A percentile compares a stretch with the other conserved stretches of the same genome.
These are phyloP conservation scores for rat (Rattus norvegicus) DNA, from an alignment of 2,113 vertebrate species.

Conservation along the genomic window GRCr8 NC_086022.1:41755501-41756000, in stretches of 20 bases:
- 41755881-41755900: not conserved
- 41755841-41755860: not conserved
- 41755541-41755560: not conserved
- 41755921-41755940: not conserved
- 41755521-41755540: not conserved
- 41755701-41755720: not conserved
- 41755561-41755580: constrained; percentile 18
- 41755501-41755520: not conserved
- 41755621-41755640: not conserved
- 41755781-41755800: not conserved
- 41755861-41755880: not conserved
- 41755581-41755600: not conserved
- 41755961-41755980: not conserved
- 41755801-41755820: not conserved
- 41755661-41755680: not conserved
- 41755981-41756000: not conserved
- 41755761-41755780: too few relatives aligned
- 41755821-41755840: not conserved
- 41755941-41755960: not conserved
- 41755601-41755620: not conserved
- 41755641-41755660: not conserved
- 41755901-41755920: not conserved
- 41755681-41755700: not conserved
- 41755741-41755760: not conserved
- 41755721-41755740: too few relatives aligned